A percentile compares a stretch with the other conserved stretches of the same genome.
Conservation (phyloP, 2,113 vertebrate species). For the Propithecus coquereli region DNA sequence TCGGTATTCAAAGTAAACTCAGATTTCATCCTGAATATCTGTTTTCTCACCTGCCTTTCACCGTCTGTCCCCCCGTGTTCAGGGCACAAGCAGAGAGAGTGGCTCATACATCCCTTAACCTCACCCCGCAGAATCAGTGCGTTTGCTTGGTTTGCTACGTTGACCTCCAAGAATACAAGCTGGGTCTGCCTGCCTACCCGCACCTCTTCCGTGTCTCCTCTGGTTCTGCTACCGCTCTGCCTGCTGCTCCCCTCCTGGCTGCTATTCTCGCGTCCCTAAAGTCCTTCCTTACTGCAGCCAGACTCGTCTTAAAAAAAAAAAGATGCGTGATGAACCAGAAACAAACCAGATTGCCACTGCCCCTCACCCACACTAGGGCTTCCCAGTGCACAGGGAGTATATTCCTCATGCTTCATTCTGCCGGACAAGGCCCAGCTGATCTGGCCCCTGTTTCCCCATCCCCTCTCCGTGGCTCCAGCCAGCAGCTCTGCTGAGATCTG, state of each 20-base stretch:
- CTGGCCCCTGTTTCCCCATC: not conserved
- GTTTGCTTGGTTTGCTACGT: rapidly evolving
- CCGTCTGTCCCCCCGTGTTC: not conserved
- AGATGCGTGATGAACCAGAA: no score
- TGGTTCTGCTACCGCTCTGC: not conserved
- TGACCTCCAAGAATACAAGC: not conserved
- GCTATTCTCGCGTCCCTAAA: not conserved
- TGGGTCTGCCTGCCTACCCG: not conserved
- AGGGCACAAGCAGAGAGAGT: rapidly evolving
- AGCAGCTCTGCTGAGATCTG: not conserved
- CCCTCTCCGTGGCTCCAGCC: not conserved
- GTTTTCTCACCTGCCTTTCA: not conserved
- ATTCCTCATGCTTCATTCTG: not conserved
- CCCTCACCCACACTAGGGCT: rapidly evolving
- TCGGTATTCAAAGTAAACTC: rapidly evolving
- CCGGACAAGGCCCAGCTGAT: not conserved
- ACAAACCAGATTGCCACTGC: not conserved
- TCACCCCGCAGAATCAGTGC: rapidly evolving
- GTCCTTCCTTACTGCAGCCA: not conserved
- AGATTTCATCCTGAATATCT: rapidly evolving
- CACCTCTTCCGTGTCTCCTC: not conserved
- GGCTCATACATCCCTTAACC: rapidly evolving
- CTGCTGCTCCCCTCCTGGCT: rapidly evolving
- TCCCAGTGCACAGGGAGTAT: rapidly evolving
- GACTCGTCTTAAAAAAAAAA: not conserved